Evolutionary conservation across 2,797 vertebrate species (phyloP).

Genomic region (Pelodytes ibericus): DNA sequence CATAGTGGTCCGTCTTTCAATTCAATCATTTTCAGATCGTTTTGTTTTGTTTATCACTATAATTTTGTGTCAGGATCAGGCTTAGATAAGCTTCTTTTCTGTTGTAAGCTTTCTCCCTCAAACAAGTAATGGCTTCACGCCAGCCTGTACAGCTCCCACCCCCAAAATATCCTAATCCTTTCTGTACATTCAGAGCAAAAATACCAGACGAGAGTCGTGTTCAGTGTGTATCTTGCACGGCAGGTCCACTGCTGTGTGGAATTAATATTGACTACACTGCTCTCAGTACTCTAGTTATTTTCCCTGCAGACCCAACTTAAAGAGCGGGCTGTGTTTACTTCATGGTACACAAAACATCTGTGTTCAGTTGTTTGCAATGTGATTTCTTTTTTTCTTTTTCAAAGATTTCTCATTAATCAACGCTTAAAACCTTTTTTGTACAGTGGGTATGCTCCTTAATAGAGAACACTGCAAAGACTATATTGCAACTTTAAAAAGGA

Average conservation of each 20-base stretch:
- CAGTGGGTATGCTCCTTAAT: too few species aligned
- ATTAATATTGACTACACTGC: slow-evolving; percentile 60
- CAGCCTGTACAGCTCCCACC: slow-evolving; percentile 2
- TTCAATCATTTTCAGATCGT: slow-evolving; percentile 18
- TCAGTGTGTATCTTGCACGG: slow-evolving; percentile 6
- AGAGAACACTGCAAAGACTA: too few species aligned
- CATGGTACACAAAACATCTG: neutral
- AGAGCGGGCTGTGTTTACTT: neutral
- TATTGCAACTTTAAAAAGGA: too few species aligned
- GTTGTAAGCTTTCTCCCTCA: slow-evolving; percentile 55
- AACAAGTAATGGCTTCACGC: slow-evolving; percentile 56
- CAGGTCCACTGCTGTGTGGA: slow-evolving; percentile 51
- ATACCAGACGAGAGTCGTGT: slow-evolving; percentile 51
- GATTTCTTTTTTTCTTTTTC: neutral
- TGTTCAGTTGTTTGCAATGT: neutral
- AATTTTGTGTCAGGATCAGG: slow-evolving; percentile 3
- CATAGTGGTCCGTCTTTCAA: neutral
- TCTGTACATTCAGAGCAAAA: slow-evolving; percentile 53
- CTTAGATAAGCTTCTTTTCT: slow-evolving; percentile 59
- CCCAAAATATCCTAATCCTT: slow-evolving; percentile 55
- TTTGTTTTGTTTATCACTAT: slow-evolving; percentile 19
- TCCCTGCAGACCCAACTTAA: slow-evolving; percentile 50
- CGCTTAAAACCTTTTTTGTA: too few species aligned
- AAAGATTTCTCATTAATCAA: too few species aligned
- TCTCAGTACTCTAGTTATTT: slow-evolving; percentile 58